phyloP scores from a whole-genome alignment of 35 echinoderm and acorn worm genomes.

The Apostichopus parvimensis region DNA sequence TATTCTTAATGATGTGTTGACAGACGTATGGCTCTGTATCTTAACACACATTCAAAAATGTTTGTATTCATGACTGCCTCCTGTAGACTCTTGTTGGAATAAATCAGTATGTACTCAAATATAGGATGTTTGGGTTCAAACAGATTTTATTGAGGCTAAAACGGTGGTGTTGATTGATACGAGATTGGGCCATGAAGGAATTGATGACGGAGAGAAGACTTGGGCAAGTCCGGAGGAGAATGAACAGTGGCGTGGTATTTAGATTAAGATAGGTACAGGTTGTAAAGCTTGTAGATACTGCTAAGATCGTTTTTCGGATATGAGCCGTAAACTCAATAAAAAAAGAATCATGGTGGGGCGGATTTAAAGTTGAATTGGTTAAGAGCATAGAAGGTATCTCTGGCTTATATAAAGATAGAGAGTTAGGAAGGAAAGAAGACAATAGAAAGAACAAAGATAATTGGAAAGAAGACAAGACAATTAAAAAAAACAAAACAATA shows the following conservation, averaged over 20 bases:
- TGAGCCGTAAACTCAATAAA: neutral
- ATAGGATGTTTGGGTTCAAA: neutral
- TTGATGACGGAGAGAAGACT: neutral
- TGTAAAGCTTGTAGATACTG: neutral
- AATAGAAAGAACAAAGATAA: no score
- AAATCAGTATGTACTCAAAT: neutral
- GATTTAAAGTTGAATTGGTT: no score
- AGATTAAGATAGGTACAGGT: neutral
- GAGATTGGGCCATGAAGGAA: neutral
- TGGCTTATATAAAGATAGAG: no score
- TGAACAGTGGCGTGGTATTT: neutral
- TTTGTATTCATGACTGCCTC: constrained; percentile 4
- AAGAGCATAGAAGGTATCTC: no score
- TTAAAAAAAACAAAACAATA: no score
- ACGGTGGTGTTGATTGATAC: neutral
- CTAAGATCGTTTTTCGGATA: neutral
- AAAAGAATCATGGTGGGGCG: neutral
- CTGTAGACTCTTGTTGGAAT: neutral
- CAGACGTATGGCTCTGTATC: constrained; percentile 12
- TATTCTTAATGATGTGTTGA: constrained; percentile 34
- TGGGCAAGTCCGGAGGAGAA: neutral
- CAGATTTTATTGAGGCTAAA: constrained; percentile 4
- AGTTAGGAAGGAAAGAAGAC: no score
- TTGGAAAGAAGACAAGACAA: no score
- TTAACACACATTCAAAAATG: neutral